Base-by-base conservation (phyloP, 2,113 vertebrate species). In the Gasterosteus aculeatus region DNA sequence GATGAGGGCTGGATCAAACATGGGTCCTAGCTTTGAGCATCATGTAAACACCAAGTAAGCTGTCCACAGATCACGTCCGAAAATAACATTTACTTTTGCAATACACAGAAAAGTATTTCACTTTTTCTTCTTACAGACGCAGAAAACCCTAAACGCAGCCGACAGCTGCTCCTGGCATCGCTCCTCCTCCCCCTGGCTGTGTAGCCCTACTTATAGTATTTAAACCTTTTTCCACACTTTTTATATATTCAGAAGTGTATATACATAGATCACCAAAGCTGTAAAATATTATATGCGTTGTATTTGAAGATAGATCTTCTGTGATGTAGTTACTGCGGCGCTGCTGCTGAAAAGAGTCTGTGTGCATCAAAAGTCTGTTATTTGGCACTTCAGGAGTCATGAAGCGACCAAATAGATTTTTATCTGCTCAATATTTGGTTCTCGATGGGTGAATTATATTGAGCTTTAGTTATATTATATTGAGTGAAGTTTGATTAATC, bases 11-110 rank as follows among this genome's bases (percentile, higher is more conserved):
- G 97, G 98, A 10, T 97, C 97, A 11, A 94, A 94, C 14, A 89
- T 97, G 74, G 98, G 96, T 31, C 95, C 97, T 8, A 95, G 96
- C 3, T 95, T 92, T 41, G 92, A 97, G 85, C 97, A 98, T 84
- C 95, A 97, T 0, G 97, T 93, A 57, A 93, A 95, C 77, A 94
- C 94, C 44, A 99, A 99, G 98, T 99, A 94, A 93, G 96, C 77
- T 3, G 0, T n/a, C 19, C 35, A 18, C 31, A 0, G 2, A 42
- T 57, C 0, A 33, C 6, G 56, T 33, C 18, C 18, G 3, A 65
- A 47, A 42, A 42, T 3, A 31, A 5, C 7, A 0, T 68, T 31
- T 38, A 4, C 12, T 3, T 26, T 3, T 31, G 6, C 1, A 10
- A 5, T n/a, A 2, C 33, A 7, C 22, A 19, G 33, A 2, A 46